These are phyloP conservation scores for Philereme transversata DNA, from an alignment of 2,888 invertebrate genomes.

Conservation along the genomic window DNA sequence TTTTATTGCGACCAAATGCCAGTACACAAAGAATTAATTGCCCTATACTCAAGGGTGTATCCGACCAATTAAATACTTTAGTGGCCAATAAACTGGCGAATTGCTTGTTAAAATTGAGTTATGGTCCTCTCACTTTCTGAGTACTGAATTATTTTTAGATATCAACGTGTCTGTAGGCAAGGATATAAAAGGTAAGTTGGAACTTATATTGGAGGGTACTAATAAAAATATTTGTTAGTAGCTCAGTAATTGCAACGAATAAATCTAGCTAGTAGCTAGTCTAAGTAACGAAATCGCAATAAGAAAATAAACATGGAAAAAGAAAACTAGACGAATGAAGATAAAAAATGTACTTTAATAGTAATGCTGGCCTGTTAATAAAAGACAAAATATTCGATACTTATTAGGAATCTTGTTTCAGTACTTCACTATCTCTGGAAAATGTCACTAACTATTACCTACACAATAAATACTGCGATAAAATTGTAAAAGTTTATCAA, in stretches of 20 bases:
- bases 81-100: slow-evolving; percentile 58
- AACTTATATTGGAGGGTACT: too few relatives aligned
- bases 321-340: slow-evolving; percentile 43
- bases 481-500: slow-evolving; percentile 83
- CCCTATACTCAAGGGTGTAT: slow-evolving; percentile 55
- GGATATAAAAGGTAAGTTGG: too few relatives aligned
- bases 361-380: slow-evolving; percentile 57
- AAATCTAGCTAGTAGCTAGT: too few relatives aligned
- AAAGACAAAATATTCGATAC: slow-evolving; percentile 59
- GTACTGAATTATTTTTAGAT: slow-evolving; percentile 37
- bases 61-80: slow-evolving; percentile 67
- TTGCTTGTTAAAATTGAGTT: slow-evolving; percentile 62
- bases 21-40: slow-evolving; percentile 55
- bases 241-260: too few relatives aligned
- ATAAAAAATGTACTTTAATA: slow-evolving; percentile 60
- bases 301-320: not conserved
- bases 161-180: not conserved
- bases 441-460: slow-evolving; percentile 33
- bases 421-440: slow-evolving; percentile 42
- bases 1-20: slow-evolving; percentile 47
- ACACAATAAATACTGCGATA: slow-evolving; percentile 68
- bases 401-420: slow-evolving; percentile 58
- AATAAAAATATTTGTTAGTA: too few relatives aligned
- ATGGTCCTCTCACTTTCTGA: slow-evolving; percentile 47
- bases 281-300: not conserved